These are phyloP conservation scores for Fulica atra DNA, from an alignment of 2,113 vertebrate species.

Conservation along the genomic window DNA sequence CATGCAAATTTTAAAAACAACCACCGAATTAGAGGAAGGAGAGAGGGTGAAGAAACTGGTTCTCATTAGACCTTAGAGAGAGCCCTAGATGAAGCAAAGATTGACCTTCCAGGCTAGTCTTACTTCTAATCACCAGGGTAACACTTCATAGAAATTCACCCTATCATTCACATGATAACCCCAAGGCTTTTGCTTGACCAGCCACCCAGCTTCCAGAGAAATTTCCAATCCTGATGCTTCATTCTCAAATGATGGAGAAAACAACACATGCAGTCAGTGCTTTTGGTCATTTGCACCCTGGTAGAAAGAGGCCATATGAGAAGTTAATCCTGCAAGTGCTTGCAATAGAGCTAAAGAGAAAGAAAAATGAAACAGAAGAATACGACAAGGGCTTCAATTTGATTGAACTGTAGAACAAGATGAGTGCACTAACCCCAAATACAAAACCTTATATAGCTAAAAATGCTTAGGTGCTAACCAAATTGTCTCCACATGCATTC, in stretches of 20 bases:
- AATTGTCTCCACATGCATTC: neutral
- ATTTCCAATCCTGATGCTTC: neutral
- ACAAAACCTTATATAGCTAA: neutral
- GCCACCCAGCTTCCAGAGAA: neutral
- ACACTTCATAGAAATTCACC: neutral
- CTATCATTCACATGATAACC: neutral
- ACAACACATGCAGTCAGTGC: neutral
- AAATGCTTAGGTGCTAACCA: neutral
- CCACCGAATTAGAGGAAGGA: neutral
- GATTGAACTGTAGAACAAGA: neutral
- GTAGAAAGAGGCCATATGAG: neutral
- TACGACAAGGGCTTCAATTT: neutral
- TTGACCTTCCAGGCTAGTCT: neutral
- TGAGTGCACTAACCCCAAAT: neutral
- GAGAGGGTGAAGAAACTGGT: neutral
- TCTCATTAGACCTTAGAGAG: neutral
- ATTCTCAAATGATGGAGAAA: neutral
- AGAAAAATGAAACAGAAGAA: neutral
- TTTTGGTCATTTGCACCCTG: neutral
- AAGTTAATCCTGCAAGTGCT: neutral
- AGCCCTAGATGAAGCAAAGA: neutral
- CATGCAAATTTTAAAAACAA: neutral
- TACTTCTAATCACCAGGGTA: neutral
- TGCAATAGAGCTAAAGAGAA: neutral
- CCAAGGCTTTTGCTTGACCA: neutral